These are phyloP conservation scores for mouse (Mus musculus) DNA, from an alignment of 2,113 vertebrate genomes.

Conservation along the genomic window DNA sequence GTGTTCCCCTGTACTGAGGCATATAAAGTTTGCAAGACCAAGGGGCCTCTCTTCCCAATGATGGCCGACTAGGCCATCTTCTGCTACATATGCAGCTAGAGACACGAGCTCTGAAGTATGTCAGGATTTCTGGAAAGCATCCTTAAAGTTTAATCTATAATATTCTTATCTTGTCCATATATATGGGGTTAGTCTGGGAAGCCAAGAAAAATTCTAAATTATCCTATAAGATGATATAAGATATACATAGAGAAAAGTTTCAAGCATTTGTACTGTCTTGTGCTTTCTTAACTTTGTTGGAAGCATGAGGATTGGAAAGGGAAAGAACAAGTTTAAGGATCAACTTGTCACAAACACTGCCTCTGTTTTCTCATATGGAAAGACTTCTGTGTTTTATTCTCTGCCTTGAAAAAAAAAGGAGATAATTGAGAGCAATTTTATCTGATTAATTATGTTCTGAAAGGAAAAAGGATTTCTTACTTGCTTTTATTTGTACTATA, in stretches of 20 bases:
- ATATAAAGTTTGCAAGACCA: no score
- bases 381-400: background rate
- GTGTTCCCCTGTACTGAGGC: no score
- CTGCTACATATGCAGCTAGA: no score
- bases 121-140: background rate
- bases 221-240: background rate
- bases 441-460: background rate
- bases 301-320: fast-evolving
- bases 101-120: background rate
- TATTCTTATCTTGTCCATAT: background rate
- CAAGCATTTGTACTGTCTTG: background rate
- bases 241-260: background rate
- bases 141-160: background rate
- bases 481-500: background rate
- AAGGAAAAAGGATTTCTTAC: background rate
- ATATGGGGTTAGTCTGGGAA: background rate
- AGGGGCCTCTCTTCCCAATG: no score
- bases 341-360: background rate
- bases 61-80: no score
- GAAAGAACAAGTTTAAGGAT: background rate
- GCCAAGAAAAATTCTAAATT: background rate
- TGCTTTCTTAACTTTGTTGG: background rate
- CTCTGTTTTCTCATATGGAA: background rate
- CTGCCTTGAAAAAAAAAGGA: background rate
- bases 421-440: background rate